Base-by-base conservation (phyloP, 1,140 invertebrate species). In the Zaprionus lachaisei region DNA sequence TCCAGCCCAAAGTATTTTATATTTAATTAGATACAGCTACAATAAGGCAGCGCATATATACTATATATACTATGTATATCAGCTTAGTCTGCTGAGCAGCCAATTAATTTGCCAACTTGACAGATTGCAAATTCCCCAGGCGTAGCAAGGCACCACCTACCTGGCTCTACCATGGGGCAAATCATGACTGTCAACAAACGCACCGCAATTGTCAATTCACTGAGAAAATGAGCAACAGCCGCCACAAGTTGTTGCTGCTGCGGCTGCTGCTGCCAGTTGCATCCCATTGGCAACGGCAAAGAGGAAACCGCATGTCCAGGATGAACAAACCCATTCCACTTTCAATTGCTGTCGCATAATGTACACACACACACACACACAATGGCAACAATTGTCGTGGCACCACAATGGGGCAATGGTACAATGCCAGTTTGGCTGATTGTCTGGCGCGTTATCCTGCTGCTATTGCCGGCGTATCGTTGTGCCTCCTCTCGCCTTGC, bases 161-260 rank as follows among this genome's bases (percentile, higher is more conserved):
- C 22, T 15, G 54, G 38, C 38, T 41, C 2, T 5, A 6, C 4
- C 3, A 7, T 41, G 15, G 15, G 15, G n/a, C 41, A 47, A 44
- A 9, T 17, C n/a, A 7, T 26, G 24, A 7, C 54, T 44, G 61
- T 55, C 22, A 26, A 26, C 37, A 26, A 44, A 11, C 26, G 68
- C 66, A 68, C 73, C 78, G 73, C 84, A 74, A 80, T 83, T 73
- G 82, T 80, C 77, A 77, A 70, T 80, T 80, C 65, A 72, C 72
- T 62, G 60, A 64, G 80, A 83, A 83, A 87, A 87, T 87, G 63
- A 60, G 44, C 71, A 68, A 61, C 56, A 68, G 26, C 17, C 37
- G 47, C n/a, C 56, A 72, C 62, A 72, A 64, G 68, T 72, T 37
- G 61, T 34, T 66, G 56, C 3, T 7, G 28, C 6, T 28, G 7